Evolutionary conservation across 2,888 invertebrate genomes (phyloP), one percentile per base, ranked within the genome.

Genomic region (Dermolepida albohirtum): DNA sequence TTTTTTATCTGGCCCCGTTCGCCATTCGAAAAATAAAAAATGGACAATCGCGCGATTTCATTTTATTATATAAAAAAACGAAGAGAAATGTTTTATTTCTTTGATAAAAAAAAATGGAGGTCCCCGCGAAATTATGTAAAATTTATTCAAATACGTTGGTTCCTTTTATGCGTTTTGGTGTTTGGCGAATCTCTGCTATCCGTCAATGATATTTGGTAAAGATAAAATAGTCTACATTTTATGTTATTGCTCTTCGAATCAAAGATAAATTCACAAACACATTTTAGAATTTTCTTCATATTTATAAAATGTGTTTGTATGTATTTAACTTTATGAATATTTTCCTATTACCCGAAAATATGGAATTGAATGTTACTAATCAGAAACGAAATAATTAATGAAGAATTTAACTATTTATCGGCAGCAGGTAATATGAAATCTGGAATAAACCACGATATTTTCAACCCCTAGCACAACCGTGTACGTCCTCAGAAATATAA

Each of bases 121-220:
- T 54, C 54, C 8, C 6, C 34, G 6, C 34, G 34, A 54, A 54
- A 40, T 40, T 40, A 54, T 54, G 40, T 6, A 16, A 16, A 54
- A 54, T 54, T 54, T 54, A 54, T 54, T 54, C 54, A 16, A 40
- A 54, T 54, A 39, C 54, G 54, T 54, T 54, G 40, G 54, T 54
- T 54, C 54, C 54, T 54, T 54, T 54, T 44, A 44, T 44, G 44
- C n/a, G n/a, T 52, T 52, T 54, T 54, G 34, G 29, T 40, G 54
- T 54, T 40, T 17, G 14, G 40, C 11, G 8, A 39, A 39, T 54
- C 39, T 54, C 6, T 40, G 16, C 16, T 16, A 40, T 40, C 40
- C 54, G 5, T n/a, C 54, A 14, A 54, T 40, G 54, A 40, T 40
- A 54, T 41, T 54, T 54, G 27, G 39, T 2, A 16, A 14, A 40